Evolutionary conservation across 1,140 invertebrate genomes (phyloP).

Genomic region (Eulimnadia texana): DNA sequence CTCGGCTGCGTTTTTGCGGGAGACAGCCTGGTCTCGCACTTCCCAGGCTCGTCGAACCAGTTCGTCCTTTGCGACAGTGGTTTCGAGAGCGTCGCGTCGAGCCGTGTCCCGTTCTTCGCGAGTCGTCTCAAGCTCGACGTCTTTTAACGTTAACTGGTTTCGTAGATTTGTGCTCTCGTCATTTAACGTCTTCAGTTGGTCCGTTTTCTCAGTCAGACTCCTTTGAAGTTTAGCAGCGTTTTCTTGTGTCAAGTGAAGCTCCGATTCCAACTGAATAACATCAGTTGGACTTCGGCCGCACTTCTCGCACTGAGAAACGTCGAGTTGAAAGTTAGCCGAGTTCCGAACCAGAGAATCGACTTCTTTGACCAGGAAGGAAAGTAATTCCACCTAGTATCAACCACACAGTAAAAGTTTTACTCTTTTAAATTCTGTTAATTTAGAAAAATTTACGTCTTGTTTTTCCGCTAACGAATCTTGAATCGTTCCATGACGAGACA

Average conservation of each 20-base stretch:
- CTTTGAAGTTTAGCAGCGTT: slow-evolving; percentile 52
- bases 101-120: slow-evolving; percentile 67
- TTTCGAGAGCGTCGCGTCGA: slow-evolving; percentile 46
- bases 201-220: slow-evolving; percentile 53
- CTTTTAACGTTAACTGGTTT: slow-evolving; percentile 52
- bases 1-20: slow-evolving; percentile 70
- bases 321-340: slow-evolving; percentile 18
- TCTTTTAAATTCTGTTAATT: neutral
- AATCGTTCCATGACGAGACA: slow-evolving; percentile 12
- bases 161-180: slow-evolving; percentile 56
- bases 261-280: slow-evolving; percentile 34
- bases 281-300: slow-evolving; percentile 18
- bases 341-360: slow-evolving; percentile 28
- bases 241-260: slow-evolving; percentile 34
- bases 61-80: slow-evolving; percentile 45
- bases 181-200: slow-evolving; percentile 61
- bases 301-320: slow-evolving; percentile 39
- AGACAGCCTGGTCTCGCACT: slow-evolving; percentile 71
- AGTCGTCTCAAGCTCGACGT: slow-evolving; percentile 62
- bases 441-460: neutral
- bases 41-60: slow-evolving; percentile 62
- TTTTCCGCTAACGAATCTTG: slow-evolving; percentile 13
- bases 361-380: slow-evolving; percentile 31
- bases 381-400: slow-evolving; percentile 18
- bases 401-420: neutral